A percentile compares a stretch with the other conserved stretches of the same genome.
Conservation (phyloP, 2,888 invertebrate species). For the Cryptus armator region DNA sequence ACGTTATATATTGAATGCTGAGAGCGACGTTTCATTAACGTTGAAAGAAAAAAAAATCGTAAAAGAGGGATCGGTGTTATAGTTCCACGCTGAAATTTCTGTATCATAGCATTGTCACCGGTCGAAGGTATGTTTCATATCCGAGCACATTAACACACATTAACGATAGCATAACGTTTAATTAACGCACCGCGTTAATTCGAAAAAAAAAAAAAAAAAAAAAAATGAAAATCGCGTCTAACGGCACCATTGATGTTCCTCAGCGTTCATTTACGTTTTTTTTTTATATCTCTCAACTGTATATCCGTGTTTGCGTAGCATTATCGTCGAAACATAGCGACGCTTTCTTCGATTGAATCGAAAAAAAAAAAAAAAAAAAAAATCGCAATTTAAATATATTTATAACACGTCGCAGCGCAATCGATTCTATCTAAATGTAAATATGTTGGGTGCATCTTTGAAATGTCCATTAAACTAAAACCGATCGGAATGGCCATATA, state of each 20-base stretch:
- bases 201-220: not conserved
- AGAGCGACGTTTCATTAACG: not conserved
- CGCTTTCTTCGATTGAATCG: not conserved
- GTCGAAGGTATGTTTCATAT: conserved; percentile 72
- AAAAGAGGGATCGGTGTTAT: conserved; percentile 26
- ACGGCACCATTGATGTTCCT: conserved; percentile 56
- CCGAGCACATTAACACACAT: conserved; percentile 42
- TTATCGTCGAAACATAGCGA: conserved; percentile 5
- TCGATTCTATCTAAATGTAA: conserved; percentile 33
- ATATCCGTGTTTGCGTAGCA: conserved; percentile 29
- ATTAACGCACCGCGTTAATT: conserved; percentile 7
- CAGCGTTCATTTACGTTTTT: conserved; percentile 16
- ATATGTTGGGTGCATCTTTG: conserved; percentile 31
- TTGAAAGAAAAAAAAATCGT: not conserved
- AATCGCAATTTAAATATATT: conserved; percentile 2
- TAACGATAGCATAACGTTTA: conserved; percentile 16
- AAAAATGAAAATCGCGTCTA: not conserved
- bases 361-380: not conserved
- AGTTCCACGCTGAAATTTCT: conserved; percentile 54
- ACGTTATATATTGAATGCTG: conserved; percentile 86
- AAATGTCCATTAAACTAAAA: not conserved
- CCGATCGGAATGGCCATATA: not conserved
- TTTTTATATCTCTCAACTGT: conserved; percentile 2
- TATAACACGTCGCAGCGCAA: conserved; percentile 25
- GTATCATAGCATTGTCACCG: conserved; percentile 71